A percentile compares a stretch with the other conserved stretches of the same genome.
phyloP scores from a whole-genome alignment of 2,113 vertebrate species.

The Herpetotheres cachinnans region DNA sequence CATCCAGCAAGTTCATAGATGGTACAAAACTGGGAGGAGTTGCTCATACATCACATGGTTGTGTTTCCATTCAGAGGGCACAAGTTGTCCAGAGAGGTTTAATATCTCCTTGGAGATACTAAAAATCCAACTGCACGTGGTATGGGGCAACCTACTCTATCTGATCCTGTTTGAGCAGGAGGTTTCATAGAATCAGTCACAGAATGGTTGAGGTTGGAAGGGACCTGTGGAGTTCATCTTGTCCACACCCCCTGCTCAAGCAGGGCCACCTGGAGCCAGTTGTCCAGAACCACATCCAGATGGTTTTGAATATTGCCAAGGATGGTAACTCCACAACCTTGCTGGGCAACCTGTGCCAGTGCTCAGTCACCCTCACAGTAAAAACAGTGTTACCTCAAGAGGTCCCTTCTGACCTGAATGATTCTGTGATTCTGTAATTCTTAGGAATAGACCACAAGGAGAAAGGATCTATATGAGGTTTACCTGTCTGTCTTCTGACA shows the following conservation, averaged over 20 bases:
- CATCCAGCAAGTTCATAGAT: background rate
- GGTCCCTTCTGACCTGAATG: background rate
- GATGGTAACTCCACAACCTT: background rate
- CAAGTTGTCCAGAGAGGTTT: background rate
- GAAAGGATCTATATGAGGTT: background rate
- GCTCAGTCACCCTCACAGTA: background rate
- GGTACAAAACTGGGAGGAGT: background rate
- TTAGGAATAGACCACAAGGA: background rate
- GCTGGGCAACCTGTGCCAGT: background rate
- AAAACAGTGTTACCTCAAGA: background rate
- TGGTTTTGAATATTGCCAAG: background rate
- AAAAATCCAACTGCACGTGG: fast-evolving
- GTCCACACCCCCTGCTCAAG: background rate
- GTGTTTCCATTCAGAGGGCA: background rate
- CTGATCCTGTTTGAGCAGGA: background rate
- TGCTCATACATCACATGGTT: background rate
- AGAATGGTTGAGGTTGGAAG: background rate
- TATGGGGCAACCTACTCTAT: background rate
- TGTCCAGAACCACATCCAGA: background rate
- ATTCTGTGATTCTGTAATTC: background rate
- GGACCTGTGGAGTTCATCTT: background rate
- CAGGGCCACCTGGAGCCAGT: background rate
- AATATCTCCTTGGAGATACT: background rate
- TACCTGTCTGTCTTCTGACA: background rate
- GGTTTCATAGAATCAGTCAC: background rate